Evolutionary conservation across 2,113 vertebrate genomes (phyloP).

Genomic region (Narcine bancroftii): DNA sequence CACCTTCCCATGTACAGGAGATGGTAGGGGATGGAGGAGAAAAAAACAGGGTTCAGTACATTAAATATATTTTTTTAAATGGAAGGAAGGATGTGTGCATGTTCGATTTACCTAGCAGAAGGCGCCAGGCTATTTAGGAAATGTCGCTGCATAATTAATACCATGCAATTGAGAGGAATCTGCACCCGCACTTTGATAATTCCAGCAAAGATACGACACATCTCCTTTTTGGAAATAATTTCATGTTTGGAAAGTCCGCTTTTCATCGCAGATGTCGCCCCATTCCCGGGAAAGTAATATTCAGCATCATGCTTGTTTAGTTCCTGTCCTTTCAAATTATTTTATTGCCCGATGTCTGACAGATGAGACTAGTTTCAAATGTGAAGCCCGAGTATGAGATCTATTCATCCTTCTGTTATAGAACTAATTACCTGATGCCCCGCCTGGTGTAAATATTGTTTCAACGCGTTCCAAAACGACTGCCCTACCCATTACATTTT

Average conservation of each 20-base stretch:
- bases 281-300: background rate
- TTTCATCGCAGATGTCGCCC: background rate
- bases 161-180: constrained; percentile 20
- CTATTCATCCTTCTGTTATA: background rate
- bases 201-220: constrained; percentile 31
- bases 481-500: background rate
- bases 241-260: background rate
- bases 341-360: background rate
- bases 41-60: too few relatives aligned
- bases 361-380: background rate
- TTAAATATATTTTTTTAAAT: too few relatives aligned
- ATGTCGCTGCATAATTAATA: constrained; percentile 53
- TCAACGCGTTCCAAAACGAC: background rate
- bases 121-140: constrained; percentile 47
- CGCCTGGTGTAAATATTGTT: background rate
- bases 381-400: background rate
- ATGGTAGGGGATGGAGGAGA: background rate
- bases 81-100: background rate
- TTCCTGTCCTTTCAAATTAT: too few relatives aligned
- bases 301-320: too few relatives aligned
- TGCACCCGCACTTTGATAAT: constrained; percentile 48
- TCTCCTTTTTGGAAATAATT: background rate
- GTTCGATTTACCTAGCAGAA: background rate
- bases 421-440: background rate
- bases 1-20: background rate